Evolutionary conservation across 1,140 invertebrate genomes (phyloP).

Genomic region (Hycleus phaleratus): DNA sequence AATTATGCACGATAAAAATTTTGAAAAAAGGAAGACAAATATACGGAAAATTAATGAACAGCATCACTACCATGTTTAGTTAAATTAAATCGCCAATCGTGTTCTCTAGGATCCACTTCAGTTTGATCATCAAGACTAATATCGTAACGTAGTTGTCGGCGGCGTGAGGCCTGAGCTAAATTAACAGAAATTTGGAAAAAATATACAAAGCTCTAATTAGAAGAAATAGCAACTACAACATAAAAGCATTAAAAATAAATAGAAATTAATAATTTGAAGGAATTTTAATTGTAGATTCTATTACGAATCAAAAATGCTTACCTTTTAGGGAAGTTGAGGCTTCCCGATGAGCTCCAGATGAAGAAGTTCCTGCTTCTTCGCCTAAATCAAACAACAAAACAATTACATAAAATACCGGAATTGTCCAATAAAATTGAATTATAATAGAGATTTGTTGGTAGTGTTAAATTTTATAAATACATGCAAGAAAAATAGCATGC

Average conservation of each 20-base stretch:
- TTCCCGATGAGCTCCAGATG: background rate
- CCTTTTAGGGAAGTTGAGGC: constrained; percentile 1
- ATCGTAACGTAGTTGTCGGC: constrained; percentile 43
- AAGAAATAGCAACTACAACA: constrained; percentile 1
- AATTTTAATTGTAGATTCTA: too few species aligned
- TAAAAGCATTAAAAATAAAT: constrained; percentile 11
- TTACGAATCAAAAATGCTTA: background rate
- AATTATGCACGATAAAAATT: too few species aligned
- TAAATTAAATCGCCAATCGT: constrained; percentile 49
- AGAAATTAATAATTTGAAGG: constrained; percentile 1
- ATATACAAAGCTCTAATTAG: background rate
- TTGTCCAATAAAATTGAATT: too few species aligned
- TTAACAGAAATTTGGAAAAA: too few species aligned
- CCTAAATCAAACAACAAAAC: constrained; percentile 13
- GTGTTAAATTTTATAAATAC: background rate
- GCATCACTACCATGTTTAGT: constrained; percentile 37
- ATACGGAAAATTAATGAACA: too few species aligned
- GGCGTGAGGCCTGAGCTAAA: constrained; percentile 33
- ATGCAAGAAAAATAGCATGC: constrained; percentile 21
- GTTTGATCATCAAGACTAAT: constrained; percentile 49
- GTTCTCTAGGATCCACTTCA: constrained; percentile 47
- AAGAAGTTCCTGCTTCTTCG: constrained; percentile 5
- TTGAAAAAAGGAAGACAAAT: too few species aligned
- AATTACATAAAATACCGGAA: background rate
- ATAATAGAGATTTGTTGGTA: background rate